Base-by-base conservation (phyloP, 2,888 invertebrate genomes). In the Agrochola macilenta region DNA sequence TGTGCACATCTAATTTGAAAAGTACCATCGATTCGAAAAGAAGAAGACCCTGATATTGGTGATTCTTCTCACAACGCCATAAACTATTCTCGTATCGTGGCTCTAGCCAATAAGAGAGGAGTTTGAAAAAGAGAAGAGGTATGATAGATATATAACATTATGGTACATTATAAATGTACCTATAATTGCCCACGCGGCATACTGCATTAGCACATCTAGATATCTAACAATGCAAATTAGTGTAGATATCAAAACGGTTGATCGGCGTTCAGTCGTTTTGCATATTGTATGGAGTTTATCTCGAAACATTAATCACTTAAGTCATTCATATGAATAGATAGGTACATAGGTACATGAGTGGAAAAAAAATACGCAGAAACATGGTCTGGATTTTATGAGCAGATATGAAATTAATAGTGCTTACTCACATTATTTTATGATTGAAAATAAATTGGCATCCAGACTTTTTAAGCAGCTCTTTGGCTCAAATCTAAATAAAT, bases 161-260 rank as follows among this genome's bases (percentile, higher is more conserved):
- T 26, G 73, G 35, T 58, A 66, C 57, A 70, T 69, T 69, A 85
- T 81, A 79, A 78, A 82, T 80, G 70, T 74, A 75, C 54, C 58
- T 76, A 76, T 84, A 79, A 74, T 83, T 83, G 81, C 83, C 86
- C 76, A 85, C 81, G 79, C 87, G 60, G 78, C 57, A 74, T 69
- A 26, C 79, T 71, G 75, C 78, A 83, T 85, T 79, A 86, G 86
- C 74, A 86, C 88, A 88, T 87, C 84, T 82, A 84, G 88, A 88
- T 88, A 87, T 86, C 78, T 84, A 86, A 86, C 84, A 86, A 87
- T 88, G 88, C 88, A 87, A 87, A 87, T 87, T 87, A 87, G 86
- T 77, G 78, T 78, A 80, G 83, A 83, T 88, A 88, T 88, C 89
- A 88, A 84, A 81, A 82, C 79, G 79, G 77, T 79, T 88, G 84